These are phyloP conservation scores for Aphaenogaster rudis DNA, from an alignment of 1,140 invertebrate species.

Conservation along the genomic window DNA sequence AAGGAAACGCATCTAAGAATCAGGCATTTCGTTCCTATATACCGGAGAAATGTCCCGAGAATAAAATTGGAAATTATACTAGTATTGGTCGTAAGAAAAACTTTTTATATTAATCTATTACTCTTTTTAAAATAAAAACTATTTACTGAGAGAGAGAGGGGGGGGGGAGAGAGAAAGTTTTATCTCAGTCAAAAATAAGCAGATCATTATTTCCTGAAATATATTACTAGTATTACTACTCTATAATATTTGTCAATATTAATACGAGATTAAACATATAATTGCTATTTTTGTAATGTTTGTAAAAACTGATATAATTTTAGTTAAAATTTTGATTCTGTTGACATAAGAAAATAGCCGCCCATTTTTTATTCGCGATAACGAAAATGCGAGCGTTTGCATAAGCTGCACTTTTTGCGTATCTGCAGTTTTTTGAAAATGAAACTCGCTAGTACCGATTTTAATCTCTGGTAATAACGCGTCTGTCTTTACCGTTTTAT, in stretches of 20 bases:
- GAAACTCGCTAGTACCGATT: background rate
- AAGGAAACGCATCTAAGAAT: slow-evolving; percentile 64
- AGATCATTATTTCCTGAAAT: slow-evolving; percentile 9
- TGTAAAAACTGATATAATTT: background rate
- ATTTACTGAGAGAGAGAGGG: background rate
- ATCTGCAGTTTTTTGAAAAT: background rate
- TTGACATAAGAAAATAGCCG: background rate
- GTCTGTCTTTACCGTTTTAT: slow-evolving; percentile 29
- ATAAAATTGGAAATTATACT: slow-evolving; percentile 1
- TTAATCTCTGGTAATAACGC: slow-evolving; percentile 19
- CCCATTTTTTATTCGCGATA: slow-evolving; percentile 5
- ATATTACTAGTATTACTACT: background rate
- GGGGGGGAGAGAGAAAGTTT: too few species aligned
- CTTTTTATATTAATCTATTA: background rate
- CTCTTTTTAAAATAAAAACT: background rate
- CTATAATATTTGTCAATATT: background rate
- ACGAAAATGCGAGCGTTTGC: background rate
- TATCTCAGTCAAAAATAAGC: too few species aligned
- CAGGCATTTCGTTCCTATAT: background rate
- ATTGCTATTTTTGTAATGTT: background rate
- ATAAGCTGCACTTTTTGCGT: background rate
- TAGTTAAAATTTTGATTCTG: background rate
- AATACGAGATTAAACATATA: background rate
- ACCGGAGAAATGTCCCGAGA: background rate
- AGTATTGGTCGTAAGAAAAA: background rate